phyloP scores from a whole-genome alignment of 2,888 invertebrate genomes.

The Cistogaster globosa region DNA sequence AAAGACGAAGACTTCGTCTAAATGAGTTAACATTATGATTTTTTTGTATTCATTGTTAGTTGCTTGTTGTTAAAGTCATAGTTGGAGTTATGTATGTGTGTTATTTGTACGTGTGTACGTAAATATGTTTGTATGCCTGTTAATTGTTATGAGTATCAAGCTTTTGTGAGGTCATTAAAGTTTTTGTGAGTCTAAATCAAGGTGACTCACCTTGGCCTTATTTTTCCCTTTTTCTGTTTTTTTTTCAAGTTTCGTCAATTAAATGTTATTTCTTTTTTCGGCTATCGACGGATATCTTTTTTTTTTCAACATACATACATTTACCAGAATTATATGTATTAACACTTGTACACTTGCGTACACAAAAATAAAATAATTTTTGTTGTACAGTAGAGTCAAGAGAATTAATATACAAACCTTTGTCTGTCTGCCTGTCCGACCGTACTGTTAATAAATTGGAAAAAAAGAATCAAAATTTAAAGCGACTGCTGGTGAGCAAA shows the following conservation, averaged over 20 bases:
- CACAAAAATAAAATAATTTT: conserved; percentile 3
- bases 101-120: neutral
- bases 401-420: conserved; percentile 47
- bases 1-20: conserved; percentile 32
- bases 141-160: conserved; percentile 75
- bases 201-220: conserved; percentile 82
- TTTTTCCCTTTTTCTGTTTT: conserved; percentile 73
- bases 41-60: conserved; percentile 22
- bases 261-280: conserved; percentile 68
- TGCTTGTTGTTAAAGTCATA: neutral
- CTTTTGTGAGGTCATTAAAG: conserved; percentile 81
- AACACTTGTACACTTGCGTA: neutral
- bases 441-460: conserved; percentile 69
- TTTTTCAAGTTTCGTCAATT: conserved; percentile 44
- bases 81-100: conserved; percentile 6
- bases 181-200: conserved; percentile 80
- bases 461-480: conserved; percentile 62
- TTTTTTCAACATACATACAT: conserved; percentile 43
- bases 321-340: conserved; percentile 12
- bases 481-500: conserved; percentile 66
- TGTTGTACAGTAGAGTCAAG: conserved; percentile 25
- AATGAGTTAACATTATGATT: conserved; percentile 12
- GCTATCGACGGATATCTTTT: conserved; percentile 68
- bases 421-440: conserved; percentile 20
- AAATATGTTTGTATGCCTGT: conserved; percentile 28